Evolutionary conservation across 2,797 vertebrate genomes (phyloP), one percentile per base, ranked within the genome.

Genomic region (Chaetophractus vellerosus): DNA sequence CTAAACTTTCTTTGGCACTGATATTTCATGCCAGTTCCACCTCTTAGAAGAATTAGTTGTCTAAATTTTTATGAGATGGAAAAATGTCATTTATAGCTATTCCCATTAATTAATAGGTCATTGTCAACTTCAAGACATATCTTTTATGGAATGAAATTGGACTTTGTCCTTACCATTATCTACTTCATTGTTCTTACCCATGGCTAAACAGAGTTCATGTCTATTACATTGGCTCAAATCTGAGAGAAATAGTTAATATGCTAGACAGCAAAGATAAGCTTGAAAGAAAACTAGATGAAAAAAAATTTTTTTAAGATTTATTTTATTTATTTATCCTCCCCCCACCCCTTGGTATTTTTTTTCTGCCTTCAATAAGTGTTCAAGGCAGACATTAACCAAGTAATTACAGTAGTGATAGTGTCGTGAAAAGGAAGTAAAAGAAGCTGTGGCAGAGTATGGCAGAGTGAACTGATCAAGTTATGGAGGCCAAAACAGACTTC

Each of bases 261-360:
- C 2, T 81, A 26, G 33, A 75, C 82, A 31, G 16, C 85, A 93
- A 31, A 94, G 41, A 52, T 85, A 74, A 78, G 41, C 79, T 90
- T 92, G 74, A 85, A 83, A 95, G 85, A 55, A 79, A 93, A 81
- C 59, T 94, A 96, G 72, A 72, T 76, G 75, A 93, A 97, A 90
- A 81, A 38, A 38, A 38, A 38, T 38, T 38, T 38, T 38, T 38
- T 38, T 38, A 38, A 38, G 38, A 4, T 38, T 38, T 38, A 38
- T 38, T 38, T 38, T 38, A 38, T 38, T 38, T 38, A 4, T 38
- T 38, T 38, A 38, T 38, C 6, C 38, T 6, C 38, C 38, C 38
- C 38, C 38, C 38, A 3, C 38, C n/a, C n/a, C n/a, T n/a, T n/a
- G 38, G 38, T 38, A 38, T 38, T 38, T 38, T 38, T 38, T n/a